Conservation (phyloP, 1,140 invertebrate species). For the Drosophila pectinifera region DNA sequence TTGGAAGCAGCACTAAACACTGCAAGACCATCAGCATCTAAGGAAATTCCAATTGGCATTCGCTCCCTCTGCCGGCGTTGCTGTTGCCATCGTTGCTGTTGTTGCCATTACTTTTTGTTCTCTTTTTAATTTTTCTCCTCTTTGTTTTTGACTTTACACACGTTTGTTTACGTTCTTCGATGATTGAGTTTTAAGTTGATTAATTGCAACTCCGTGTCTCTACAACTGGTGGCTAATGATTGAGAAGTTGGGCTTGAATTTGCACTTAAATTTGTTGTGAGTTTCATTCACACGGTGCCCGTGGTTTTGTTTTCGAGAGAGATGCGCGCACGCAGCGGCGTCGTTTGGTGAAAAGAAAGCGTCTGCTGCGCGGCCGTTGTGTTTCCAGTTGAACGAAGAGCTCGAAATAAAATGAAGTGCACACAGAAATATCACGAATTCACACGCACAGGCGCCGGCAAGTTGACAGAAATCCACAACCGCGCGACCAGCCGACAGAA, state of each 20-base stretch:
- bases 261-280: slow-evolving; percentile 1
- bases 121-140: not conserved
- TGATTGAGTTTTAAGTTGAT: slow-evolving; percentile 6
- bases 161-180: slow-evolving; percentile 45
- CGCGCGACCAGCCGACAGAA: slow-evolving; percentile 1
- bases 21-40: slow-evolving; percentile 48
- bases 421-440: slow-evolving; percentile 4
- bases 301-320: slow-evolving; percentile 5
- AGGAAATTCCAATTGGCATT: slow-evolving; percentile 42
- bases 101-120: slow-evolving; percentile 27
- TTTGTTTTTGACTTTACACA: slow-evolving; percentile 15
- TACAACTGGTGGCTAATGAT: not conserved
- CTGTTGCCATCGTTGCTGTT: slow-evolving; percentile 5
- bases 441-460: not conserved
- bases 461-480: not conserved
- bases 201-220: slow-evolving; percentile 8
- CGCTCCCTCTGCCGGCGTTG: slow-evolving; percentile 7
- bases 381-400: slow-evolving; percentile 13
- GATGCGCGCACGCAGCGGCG: slow-evolving; percentile 7
- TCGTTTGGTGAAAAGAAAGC: slow-evolving; percentile 15
- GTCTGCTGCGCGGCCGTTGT: slow-evolving; percentile 5
- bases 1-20: slow-evolving; percentile 31
- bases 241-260: not conserved
- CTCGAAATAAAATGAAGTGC: slow-evolving; percentile 6
- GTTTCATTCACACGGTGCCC: slow-evolving; percentile 11